phyloP scores from a whole-genome alignment of 2,113 vertebrate genomes.

The Brachirus orientalis region DNA sequence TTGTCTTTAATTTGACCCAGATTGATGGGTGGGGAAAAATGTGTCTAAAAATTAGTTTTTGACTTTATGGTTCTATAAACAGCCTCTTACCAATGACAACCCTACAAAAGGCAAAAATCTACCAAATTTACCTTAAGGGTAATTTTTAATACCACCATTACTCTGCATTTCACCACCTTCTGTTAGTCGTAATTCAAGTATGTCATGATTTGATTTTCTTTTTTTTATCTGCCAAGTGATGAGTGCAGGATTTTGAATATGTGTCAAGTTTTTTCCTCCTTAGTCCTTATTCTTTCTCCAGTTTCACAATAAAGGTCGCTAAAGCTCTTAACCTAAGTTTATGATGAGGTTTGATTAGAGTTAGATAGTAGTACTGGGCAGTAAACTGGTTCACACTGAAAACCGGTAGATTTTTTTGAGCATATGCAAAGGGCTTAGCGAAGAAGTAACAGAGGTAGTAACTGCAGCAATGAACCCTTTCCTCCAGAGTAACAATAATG shows the following conservation, averaged over 20 bases:
- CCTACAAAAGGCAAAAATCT: constrained; percentile 1
- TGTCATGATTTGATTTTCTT: constrained; percentile 57
- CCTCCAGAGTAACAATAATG: too few species aligned
- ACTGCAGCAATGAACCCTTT: too few species aligned
- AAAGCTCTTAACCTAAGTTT: too few species aligned
- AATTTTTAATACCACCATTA: constrained; percentile 17
- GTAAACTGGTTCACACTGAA: too few species aligned
- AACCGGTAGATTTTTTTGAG: too few species aligned
- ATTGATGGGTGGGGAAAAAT: too few species aligned
- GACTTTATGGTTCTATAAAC: neutral
- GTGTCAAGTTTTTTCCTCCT: constrained; percentile 67
- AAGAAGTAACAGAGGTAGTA: too few species aligned
- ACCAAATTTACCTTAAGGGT: constrained; percentile 8
- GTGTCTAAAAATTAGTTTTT: neutral
- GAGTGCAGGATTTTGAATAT: constrained; percentile 41
- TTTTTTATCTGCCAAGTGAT: constrained; percentile 69
- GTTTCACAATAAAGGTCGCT: too few species aligned
- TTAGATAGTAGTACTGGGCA: too few species aligned
- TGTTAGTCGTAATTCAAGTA: constrained; percentile 47
- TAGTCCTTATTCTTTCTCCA: too few species aligned
- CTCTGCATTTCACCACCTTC: constrained; percentile 5
- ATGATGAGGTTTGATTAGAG: too few species aligned
- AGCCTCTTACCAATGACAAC: neutral
- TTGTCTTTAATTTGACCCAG: neutral
- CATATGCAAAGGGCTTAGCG: too few species aligned